Conservation (phyloP, 2,888 invertebrate genomes). For the Catocala sponsa region DNA sequence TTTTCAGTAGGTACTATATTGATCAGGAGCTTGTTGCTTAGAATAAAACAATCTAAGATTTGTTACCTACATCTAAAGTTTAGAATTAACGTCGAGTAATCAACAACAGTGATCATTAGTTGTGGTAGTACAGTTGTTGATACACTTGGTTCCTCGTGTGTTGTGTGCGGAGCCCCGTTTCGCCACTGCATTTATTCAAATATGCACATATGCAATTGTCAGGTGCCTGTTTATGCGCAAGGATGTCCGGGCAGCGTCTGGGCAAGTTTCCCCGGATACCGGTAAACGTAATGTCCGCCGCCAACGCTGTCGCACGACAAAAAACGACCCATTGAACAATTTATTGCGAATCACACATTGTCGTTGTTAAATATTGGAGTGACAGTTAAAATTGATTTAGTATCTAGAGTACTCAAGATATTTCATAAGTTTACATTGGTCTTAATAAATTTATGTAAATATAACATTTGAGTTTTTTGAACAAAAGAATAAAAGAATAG, state of each 20-base stretch:
- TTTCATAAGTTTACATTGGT: background rate
- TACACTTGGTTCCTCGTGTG: slow-evolving; percentile 7
- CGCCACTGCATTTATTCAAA: slow-evolving; percentile 21
- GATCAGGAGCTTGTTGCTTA: too few species aligned
- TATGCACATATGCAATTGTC: slow-evolving; percentile 28
- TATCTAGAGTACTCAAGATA: background rate
- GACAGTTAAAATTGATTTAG: background rate
- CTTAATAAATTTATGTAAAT: background rate
- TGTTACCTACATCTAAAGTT: too few species aligned
- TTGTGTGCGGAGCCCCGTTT: slow-evolving; percentile 9
- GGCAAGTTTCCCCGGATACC: slow-evolving; percentile 49
- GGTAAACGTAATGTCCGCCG: slow-evolving; percentile 44
- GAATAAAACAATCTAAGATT: too few species aligned
- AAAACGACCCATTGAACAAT: slow-evolving; percentile 26
- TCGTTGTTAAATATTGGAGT: background rate
- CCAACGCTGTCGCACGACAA: slow-evolving; percentile 26
- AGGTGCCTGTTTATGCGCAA: slow-evolving; percentile 35
- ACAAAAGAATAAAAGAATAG: slow-evolving; percentile 7
- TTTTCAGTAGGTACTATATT: too few species aligned
- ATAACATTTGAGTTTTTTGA: slow-evolving; percentile 6
- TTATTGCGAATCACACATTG: slow-evolving; percentile 5
- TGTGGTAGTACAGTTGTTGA: too few species aligned
- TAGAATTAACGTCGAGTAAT: too few species aligned
- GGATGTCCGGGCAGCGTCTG: slow-evolving; percentile 43
- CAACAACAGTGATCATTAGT: too few species aligned